Conservation (phyloP, 2,113 vertebrate genomes). For the Peromyscus maniculatus region DNA sequence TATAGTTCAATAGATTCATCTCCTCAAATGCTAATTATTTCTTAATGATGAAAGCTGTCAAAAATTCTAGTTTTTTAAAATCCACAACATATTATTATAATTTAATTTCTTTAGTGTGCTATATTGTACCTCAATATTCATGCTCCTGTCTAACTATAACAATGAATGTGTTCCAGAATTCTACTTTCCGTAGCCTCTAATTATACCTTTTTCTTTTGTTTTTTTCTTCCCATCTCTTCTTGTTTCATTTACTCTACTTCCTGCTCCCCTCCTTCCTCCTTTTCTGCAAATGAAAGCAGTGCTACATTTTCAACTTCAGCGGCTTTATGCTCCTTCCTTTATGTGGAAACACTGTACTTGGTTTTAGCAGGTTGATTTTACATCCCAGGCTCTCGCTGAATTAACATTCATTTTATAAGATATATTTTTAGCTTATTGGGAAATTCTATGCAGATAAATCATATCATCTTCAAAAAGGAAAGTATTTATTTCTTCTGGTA, state of each 20-base stretch:
- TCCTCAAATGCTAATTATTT: slow-evolving; percentile 6
- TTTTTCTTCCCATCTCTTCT: background rate
- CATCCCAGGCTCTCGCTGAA: slow-evolving; percentile 8
- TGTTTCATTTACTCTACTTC: background rate
- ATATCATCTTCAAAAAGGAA: slow-evolving; percentile 14
- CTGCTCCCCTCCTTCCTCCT: background rate
- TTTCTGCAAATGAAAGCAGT: background rate
- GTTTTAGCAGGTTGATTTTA: slow-evolving; percentile 6
- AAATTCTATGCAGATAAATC: slow-evolving; percentile 35
- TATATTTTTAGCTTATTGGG: background rate
- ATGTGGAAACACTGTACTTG: background rate
- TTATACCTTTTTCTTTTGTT: background rate
- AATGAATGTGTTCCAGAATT: background rate
- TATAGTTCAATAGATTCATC: background rate
- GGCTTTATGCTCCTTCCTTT: background rate
- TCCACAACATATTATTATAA: background rate
- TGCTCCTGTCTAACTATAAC: background rate
- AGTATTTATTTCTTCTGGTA: slow-evolving; percentile 5
- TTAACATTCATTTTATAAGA: background rate
- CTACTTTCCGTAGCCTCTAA: background rate
- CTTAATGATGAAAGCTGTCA: background rate
- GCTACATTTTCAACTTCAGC: slow-evolving; percentile 13
- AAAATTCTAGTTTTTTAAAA: background rate
- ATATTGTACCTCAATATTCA: background rate
- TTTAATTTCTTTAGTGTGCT: background rate